A percentile compares a stretch with the other conserved stretches of the same genome.
Evolutionary conservation across 2,797 vertebrate species (phyloP).

Genomic region (Simalia tracyae): DNA sequence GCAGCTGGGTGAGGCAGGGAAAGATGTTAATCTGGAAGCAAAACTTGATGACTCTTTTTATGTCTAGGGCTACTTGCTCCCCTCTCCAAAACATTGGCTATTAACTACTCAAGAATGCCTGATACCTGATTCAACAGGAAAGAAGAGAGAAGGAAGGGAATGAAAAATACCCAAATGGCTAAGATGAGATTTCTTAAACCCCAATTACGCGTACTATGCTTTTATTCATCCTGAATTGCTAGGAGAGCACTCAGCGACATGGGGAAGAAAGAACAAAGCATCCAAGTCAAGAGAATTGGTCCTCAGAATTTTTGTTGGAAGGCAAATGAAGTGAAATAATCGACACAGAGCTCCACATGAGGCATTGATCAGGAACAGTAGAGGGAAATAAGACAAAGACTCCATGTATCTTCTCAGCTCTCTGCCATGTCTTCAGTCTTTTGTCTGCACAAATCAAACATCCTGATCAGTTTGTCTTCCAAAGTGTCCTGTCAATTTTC

Average conservation of each 20-base stretch:
- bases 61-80: neutral
- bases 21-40: neutral
- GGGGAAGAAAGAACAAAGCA: neutral
- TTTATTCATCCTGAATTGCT: neutral
- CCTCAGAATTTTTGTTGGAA: conserved; percentile 10
- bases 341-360: neutral
- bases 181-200: neutral
- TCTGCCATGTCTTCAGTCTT: neutral
- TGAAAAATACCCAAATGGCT: neutral
- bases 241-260: neutral
- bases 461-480: conserved; percentile 16
- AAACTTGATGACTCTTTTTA: neutral
- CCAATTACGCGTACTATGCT: neutral
- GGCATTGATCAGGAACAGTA: neutral
- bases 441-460: neutral
- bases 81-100: neutral
- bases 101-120: neutral
- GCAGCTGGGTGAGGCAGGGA: neutral
- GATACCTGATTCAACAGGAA: no score
- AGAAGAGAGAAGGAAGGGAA: neutral
- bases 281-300: conserved; percentile 12
- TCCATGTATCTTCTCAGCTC: neutral
- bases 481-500: conserved; percentile 20
- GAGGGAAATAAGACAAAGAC: conserved; percentile 7
- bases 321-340: conserved; percentile 23